Evolutionary conservation across 2,797 vertebrate species (phyloP).

Genomic region (Galaxias olidus): DNA sequence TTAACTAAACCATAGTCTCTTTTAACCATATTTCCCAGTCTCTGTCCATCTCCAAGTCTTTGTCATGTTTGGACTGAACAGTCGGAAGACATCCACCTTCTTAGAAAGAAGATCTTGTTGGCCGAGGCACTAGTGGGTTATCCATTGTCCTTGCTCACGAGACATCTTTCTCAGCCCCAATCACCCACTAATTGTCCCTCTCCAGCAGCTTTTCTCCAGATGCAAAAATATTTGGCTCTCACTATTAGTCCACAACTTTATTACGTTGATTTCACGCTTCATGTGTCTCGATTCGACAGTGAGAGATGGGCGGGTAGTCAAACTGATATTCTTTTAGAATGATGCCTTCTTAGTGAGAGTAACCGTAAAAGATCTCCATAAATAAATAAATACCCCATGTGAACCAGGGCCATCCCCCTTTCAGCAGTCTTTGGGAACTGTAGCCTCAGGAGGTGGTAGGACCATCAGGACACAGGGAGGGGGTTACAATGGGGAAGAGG

Average conservation of each 20-base stretch:
- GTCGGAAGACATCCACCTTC: constrained; percentile 49
- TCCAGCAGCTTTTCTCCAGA: constrained; percentile 17
- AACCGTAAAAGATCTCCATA: constrained; percentile 70
- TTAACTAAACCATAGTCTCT: constrained; percentile 25
- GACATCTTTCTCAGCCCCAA: constrained; percentile 27
- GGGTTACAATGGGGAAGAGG: constrained; percentile 10
- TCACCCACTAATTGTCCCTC: constrained; percentile 38
- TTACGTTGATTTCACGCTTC: too few species aligned
- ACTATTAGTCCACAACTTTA: constrained; percentile 14
- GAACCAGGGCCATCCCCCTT: constrained; percentile 50
- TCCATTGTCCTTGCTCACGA: constrained; percentile 30
- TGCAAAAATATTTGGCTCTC: constrained; percentile 25
- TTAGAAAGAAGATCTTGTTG: constrained; percentile 40
- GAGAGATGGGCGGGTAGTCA: constrained; percentile 17
- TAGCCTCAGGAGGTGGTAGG: constrained; percentile 63
- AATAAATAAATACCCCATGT: constrained; percentile 79
- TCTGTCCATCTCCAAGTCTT: constrained; percentile 41
- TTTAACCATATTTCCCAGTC: constrained; percentile 40
- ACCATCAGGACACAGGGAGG: constrained; percentile 43
- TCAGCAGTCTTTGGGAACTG: constrained; percentile 67
- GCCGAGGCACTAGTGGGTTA: constrained; percentile 19
- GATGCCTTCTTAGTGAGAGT: constrained; percentile 52
- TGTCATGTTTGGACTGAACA: constrained; percentile 52
- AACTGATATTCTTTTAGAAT: constrained; percentile 50
- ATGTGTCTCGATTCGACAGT: constrained; percentile 39